Conservation (phyloP, 2,797 vertebrate genomes). For the Brotula barbata region DNA sequence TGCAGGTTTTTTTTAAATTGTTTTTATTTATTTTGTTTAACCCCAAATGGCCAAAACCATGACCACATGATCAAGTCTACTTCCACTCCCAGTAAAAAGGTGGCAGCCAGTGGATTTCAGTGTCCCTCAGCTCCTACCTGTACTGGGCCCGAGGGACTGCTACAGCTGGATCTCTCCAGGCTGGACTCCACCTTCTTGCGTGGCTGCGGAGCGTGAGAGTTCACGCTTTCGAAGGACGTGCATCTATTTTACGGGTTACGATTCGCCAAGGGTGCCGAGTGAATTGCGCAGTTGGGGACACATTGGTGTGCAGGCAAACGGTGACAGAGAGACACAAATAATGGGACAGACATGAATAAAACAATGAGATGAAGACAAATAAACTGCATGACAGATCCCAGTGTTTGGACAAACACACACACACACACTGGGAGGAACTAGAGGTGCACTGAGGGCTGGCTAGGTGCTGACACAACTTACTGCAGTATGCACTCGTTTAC, state of each 20-base stretch:
- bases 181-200: constrained; percentile 88
- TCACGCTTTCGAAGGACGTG: constrained; percentile 88
- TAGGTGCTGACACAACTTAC: not conserved
- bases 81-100: constrained; percentile 4
- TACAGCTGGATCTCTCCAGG: constrained; percentile 87
- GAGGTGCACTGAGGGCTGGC: constrained; percentile 21
- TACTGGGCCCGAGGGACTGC: constrained; percentile 84
- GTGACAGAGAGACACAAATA: constrained; percentile 40
- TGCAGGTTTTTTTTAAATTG: too few relatives aligned
- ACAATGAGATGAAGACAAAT: constrained; percentile 58
- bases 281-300: constrained; percentile 41
- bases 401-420: not conserved
- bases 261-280: constrained; percentile 47
- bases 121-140: constrained; percentile 84
- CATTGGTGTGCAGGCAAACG: constrained; percentile 57
- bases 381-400: constrained; percentile 1
- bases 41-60: too few relatives aligned
- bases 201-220: constrained; percentile 86
- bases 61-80: too few relatives aligned
- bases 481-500: too few relatives aligned
- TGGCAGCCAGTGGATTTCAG: constrained; percentile 5
- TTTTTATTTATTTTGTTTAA: too few relatives aligned
- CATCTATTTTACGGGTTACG: constrained; percentile 81
- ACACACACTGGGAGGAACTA: constrained; percentile 16
- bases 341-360: constrained; percentile 52